Percentiles rank a stretch among this genome's conserved stretches.
These are phyloP conservation scores for Oryzaephilus surinamensis DNA, from an alignment of 1,140 invertebrate species.

Conservation along the genomic window DNA sequence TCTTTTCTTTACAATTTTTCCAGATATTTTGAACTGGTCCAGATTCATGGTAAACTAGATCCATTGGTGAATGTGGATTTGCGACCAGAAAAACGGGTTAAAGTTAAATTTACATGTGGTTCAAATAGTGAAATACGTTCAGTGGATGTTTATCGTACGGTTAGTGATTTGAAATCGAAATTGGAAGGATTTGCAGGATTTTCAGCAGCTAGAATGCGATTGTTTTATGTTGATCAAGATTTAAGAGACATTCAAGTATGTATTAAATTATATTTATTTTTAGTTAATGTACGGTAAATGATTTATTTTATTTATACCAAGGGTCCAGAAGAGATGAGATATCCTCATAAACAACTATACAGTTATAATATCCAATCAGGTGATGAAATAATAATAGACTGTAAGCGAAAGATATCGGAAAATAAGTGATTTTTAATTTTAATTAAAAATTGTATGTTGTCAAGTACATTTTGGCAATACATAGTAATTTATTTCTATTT, in stretches of 20 bases:
- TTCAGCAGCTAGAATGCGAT: conserved; percentile 68
- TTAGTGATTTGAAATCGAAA: conserved; percentile 67
- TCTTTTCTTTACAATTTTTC: too few relatives aligned
- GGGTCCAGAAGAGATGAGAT: conserved; percentile 81
- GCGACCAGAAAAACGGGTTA: conserved; percentile 73
- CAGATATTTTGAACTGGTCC: conserved; percentile 71
- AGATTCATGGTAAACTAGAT: conserved; percentile 75
- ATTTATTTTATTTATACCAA: conserved; percentile 40
- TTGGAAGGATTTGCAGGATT: conserved; percentile 70
- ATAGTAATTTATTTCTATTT: not conserved
- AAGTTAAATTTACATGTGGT: conserved; percentile 70
- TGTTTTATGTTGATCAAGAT: conserved; percentile 77
- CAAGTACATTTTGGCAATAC: too few relatives aligned
- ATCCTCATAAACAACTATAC: conserved; percentile 77
- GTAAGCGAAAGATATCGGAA: conserved; percentile 39
- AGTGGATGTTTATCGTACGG: conserved; percentile 66
- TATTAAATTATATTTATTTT: not conserved
- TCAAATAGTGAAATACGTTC: conserved; percentile 61
- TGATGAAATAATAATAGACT: conserved; percentile 84
- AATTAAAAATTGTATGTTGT: not conserved
- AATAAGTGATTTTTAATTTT: not conserved
- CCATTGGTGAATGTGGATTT: conserved; percentile 78
- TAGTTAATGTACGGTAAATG: not conserved
- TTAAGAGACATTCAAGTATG: conserved; percentile 44
- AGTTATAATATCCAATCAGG: conserved; percentile 83